Evolutionary conservation across 2,797 vertebrate genomes (phyloP).

Genomic region (Dendrocincla fuliginosa): DNA sequence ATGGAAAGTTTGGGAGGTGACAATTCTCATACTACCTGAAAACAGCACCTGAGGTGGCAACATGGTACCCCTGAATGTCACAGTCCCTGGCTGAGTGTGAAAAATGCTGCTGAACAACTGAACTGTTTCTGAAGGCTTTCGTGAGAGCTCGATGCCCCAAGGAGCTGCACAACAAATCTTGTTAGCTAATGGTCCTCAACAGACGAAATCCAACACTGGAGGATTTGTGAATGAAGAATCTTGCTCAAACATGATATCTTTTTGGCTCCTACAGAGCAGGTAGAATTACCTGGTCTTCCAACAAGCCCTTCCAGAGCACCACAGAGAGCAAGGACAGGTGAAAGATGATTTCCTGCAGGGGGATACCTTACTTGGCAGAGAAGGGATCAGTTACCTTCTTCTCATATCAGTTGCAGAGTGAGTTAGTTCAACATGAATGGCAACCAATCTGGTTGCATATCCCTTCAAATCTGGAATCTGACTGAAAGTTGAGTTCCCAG

Average conservation of each 20-base stretch:
- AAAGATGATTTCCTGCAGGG: conserved; percentile 45
- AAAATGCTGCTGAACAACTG: neutral
- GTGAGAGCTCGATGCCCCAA: neutral
- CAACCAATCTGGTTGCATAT: conserved; percentile 37
- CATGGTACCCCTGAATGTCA: neutral
- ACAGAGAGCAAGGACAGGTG: conserved; percentile 21
- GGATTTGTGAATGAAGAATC: conserved; percentile 53
- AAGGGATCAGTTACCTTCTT: conserved; percentile 20
- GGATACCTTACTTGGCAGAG: neutral
- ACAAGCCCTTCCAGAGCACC: conserved; percentile 42
- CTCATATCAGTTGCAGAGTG: conserved; percentile 18
- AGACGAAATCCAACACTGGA: neutral
- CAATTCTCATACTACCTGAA: neutral
- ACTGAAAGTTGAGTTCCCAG: conserved; percentile 32
- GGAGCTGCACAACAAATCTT: neutral
- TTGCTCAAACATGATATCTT: conserved; percentile 32
- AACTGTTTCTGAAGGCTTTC: neutral
- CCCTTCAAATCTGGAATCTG: conserved; percentile 47
- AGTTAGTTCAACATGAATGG: neutral
- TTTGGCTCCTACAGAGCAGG: neutral
- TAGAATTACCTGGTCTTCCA: conserved; percentile 55
- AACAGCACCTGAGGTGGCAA: neutral
- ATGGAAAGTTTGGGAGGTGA: neutral
- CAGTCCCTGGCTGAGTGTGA: neutral
- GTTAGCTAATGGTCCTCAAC: conserved; percentile 25